Conservation (phyloP, 2,888 invertebrate genomes). For the Agrochola lychnidis region DNA sequence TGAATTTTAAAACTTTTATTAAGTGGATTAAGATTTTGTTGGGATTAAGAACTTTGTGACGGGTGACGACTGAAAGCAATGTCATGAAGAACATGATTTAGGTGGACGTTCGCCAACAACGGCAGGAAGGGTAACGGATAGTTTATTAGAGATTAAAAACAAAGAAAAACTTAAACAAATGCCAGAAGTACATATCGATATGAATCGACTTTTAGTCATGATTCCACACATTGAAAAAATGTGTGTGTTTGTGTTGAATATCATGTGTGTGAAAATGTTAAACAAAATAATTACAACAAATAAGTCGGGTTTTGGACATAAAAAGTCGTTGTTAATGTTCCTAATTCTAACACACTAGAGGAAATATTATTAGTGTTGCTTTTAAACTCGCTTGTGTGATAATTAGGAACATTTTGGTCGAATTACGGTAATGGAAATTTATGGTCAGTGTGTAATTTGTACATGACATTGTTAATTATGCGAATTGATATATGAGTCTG, state of each 20-base stretch:
- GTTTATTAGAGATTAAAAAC: too few relatives aligned
- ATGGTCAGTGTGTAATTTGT: slow-evolving; percentile 56
- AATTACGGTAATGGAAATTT: slow-evolving; percentile 56
- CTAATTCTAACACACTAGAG: slow-evolving; percentile 35
- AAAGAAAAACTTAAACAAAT: not conserved
- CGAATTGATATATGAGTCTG: slow-evolving; percentile 40
- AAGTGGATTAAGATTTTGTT: too few relatives aligned
- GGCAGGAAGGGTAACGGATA: not conserved
- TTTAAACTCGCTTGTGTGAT: slow-evolving; percentile 49
- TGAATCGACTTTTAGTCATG: not conserved
- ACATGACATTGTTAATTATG: slow-evolving; percentile 59
- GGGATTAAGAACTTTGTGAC: not conserved
- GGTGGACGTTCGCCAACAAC: not conserved
- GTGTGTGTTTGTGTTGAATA: too few relatives aligned
- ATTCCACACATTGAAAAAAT: not conserved
- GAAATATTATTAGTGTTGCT: slow-evolving; percentile 38
- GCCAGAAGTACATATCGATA: not conserved
- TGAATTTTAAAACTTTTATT: too few relatives aligned
- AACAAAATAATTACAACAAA: not conserved
- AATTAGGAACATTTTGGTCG: slow-evolving; percentile 54
- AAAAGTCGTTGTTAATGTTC: not conserved
- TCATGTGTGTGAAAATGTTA: not conserved
- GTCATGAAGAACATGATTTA: not conserved
- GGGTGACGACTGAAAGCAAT: not conserved
- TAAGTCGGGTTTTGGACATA: not conserved